Evolutionary conservation across 2,113 vertebrate species (phyloP).

Genomic region (Chascanopsetta lugubris): DNA sequence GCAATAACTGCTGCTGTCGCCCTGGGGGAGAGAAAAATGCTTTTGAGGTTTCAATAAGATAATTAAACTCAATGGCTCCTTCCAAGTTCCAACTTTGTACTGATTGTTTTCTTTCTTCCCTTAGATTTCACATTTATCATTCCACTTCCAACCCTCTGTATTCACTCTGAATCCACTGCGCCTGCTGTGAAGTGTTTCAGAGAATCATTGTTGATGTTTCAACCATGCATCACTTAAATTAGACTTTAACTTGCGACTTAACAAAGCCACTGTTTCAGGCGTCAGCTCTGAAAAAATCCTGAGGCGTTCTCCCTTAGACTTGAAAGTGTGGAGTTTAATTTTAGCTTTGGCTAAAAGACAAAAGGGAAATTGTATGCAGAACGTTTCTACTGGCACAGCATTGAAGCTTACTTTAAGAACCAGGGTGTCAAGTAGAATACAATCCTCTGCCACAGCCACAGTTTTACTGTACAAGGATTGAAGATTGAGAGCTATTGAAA

Average conservation of each 20-base stretch:
- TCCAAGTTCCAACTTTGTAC: conserved; percentile 49
- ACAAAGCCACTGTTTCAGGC: too few relatives aligned
- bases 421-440: neutral
- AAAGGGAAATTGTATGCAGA: neutral
- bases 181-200: conserved; percentile 50
- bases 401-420: neutral
- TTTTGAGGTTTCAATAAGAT: conserved; percentile 76
- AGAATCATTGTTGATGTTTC: conserved; percentile 55
- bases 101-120: conserved; percentile 14
- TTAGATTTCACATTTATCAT: neutral
- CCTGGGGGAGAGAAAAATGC: conserved; percentile 64
- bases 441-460: neutral
- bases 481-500: too few relatives aligned
- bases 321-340: conserved; percentile 17
- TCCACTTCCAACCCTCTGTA: conserved; percentile 27
- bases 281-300: conserved; percentile 12
- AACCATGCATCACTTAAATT: conserved; percentile 52
- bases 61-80: conserved; percentile 72
- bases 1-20: conserved; percentile 77
- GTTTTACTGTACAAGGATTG: too few relatives aligned
- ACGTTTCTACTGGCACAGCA: neutral
- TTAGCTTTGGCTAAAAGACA: neutral
- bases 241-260: conserved; percentile 46
- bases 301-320: conserved; percentile 19
- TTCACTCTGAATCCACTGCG: conserved; percentile 50